phyloP scores from a whole-genome alignment of 2,797 vertebrate species.

The Pteronotus mesoamericanus region DNA sequence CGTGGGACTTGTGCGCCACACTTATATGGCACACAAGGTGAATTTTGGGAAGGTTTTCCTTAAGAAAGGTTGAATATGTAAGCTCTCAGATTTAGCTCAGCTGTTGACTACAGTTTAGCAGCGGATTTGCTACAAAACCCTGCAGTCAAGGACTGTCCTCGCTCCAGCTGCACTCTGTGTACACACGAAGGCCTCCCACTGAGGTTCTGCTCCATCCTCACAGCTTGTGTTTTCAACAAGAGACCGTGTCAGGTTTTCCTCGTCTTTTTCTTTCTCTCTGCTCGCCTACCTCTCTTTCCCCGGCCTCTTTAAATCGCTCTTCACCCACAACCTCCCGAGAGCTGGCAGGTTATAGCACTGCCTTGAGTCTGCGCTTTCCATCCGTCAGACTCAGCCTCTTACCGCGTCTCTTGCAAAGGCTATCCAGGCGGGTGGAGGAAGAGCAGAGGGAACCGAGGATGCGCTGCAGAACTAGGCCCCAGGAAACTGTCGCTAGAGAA shows the following conservation, averaged over 20 bases:
- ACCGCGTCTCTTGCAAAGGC: neutral
- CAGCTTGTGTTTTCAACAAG: neutral
- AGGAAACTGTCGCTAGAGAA: neutral
- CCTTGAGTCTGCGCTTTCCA: accelerated
- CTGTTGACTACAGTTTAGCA: neutral
- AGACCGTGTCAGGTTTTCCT: neutral
- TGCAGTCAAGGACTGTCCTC: neutral
- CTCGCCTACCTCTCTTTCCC: neutral
- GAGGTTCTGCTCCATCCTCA: neutral
- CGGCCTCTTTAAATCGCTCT: neutral
- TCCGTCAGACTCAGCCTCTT: neutral
- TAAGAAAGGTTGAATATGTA: neutral
- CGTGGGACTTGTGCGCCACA: neutral
- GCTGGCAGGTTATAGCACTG: neutral
- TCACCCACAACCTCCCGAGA: neutral
- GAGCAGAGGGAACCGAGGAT: neutral
- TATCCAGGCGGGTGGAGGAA: neutral
- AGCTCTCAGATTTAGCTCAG: neutral
- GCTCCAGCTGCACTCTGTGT: neutral
- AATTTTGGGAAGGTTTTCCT: neutral
- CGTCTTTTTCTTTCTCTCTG: neutral
- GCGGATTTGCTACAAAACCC: neutral
- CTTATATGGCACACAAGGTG: neutral
- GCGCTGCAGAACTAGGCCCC: neutral
- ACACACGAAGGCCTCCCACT: too few relatives aligned